phyloP scores from a whole-genome alignment of 2,888 invertebrate genomes.

The Apodemia zela region DNA sequence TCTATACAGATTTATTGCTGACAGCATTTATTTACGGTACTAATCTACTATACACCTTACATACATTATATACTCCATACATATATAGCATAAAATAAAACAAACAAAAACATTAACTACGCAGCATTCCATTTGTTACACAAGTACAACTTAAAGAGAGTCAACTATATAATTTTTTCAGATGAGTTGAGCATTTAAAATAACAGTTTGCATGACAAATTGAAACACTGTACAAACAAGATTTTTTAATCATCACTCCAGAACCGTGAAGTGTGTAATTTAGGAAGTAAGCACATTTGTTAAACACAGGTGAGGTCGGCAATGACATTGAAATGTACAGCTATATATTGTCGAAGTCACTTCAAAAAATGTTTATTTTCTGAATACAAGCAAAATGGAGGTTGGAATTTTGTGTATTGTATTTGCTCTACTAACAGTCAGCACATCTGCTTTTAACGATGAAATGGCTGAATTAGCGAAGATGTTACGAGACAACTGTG shows the following conservation, averaged over 20 bases:
- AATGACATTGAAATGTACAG: conserved; percentile 38
- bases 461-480: conserved; percentile 65
- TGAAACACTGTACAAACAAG: conserved; percentile 32
- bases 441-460: conserved; percentile 44
- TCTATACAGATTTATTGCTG: too few species aligned
- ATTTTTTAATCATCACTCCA: conserved; percentile 41
- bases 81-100: not conserved
- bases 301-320: conserved; percentile 27
- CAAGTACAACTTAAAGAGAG: not conserved
- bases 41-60: too few species aligned
- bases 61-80: too few species aligned
- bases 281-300: conserved; percentile 31
- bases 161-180: conserved; percentile 2
- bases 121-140: not conserved
- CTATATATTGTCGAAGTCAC: conserved; percentile 30
- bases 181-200: conserved; percentile 4
- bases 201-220: conserved; percentile 12
- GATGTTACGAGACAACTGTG: conserved; percentile 62
- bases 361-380: not conserved
- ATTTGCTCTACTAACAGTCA: conserved; percentile 27
- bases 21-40: too few species aligned
- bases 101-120: not conserved
- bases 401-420: conserved; percentile 26
- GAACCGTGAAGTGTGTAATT: conserved; percentile 41
- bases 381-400: not conserved